Evolutionary conservation across 1,140 invertebrate species (phyloP).

Genomic region (Drosophila serrata): DNA sequence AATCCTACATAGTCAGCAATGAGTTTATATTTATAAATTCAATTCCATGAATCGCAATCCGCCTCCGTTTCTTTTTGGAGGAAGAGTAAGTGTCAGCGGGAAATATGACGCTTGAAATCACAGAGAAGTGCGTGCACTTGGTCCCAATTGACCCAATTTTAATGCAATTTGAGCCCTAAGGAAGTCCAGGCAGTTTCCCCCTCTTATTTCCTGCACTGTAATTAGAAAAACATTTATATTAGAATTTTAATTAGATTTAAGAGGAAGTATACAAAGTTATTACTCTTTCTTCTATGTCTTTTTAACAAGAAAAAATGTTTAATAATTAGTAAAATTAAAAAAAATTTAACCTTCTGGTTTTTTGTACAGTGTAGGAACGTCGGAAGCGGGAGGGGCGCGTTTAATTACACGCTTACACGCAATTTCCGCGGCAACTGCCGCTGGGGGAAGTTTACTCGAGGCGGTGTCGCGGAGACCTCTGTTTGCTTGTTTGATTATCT

Average conservation of each 20-base stretch:
- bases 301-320: neutral
- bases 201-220: neutral
- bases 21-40: constrained; percentile 18
- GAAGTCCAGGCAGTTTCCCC: neutral
- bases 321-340: neutral
- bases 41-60: neutral
- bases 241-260: neutral
- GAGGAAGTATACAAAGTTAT: neutral
- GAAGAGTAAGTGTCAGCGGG: neutral
- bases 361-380: neutral
- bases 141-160: constrained; percentile 71
- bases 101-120: constrained; percentile 24
- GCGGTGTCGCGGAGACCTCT: constrained; percentile 27
- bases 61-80: neutral
- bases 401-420: constrained; percentile 73
- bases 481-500: constrained; percentile 43
- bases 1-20: constrained; percentile 6
- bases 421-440: constrained; percentile 52
- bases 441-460: constrained; percentile 32
- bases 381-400: constrained; percentile 30
- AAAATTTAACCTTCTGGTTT: neutral
- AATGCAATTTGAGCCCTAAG: constrained; percentile 58
- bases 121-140: constrained; percentile 32
- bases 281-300: no score
- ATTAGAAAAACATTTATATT: neutral